These are phyloP conservation scores for Florisuga fusca DNA, from an alignment of 2,797 vertebrate genomes.

Conservation along the genomic window DNA sequence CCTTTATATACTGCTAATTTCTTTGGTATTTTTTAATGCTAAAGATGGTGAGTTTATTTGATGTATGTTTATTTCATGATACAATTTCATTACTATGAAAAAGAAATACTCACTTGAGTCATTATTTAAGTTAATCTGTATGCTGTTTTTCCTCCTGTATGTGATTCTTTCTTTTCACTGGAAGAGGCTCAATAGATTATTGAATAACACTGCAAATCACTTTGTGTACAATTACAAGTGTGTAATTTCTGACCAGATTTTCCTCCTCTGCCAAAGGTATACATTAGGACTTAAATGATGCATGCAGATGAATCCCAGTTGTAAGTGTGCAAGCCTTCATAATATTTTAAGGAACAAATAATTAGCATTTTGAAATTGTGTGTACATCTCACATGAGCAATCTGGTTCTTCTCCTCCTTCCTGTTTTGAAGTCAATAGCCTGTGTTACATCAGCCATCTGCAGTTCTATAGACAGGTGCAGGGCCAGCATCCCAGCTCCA, in stretches of 20 bases:
- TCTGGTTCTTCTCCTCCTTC: conserved; percentile 78
- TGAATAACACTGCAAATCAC: not conserved
- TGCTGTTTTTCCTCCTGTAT: not conserved
- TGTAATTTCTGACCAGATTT: conserved; percentile 50
- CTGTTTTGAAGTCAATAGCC: conserved; percentile 78
- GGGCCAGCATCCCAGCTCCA: conserved; percentile 69
- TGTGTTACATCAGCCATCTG: conserved; percentile 79
- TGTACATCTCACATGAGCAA: conserved; percentile 70
- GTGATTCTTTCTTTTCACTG: conserved; percentile 14
- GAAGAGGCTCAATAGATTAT: not conserved
- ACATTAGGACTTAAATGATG: conserved; percentile 63
- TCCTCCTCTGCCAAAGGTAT: conserved; percentile 36
- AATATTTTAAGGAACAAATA: conserved; percentile 76
- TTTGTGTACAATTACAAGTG: not conserved
- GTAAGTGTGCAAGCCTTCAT: conserved; percentile 53
- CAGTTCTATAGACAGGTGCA: conserved; percentile 76
- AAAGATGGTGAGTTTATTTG: not conserved
- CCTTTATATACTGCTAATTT: not conserved
- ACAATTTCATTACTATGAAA: not conserved
- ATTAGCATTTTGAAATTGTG: conserved; percentile 75
- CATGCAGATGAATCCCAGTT: conserved; percentile 58
- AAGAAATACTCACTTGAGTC: not conserved
- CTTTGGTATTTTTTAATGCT: not conserved
- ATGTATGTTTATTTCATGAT: not conserved
- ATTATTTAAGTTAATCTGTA: not conserved